Percentiles rank a stretch among this genome's conserved stretches.
Conservation (phyloP, 2,888 invertebrate genomes). For the Poecilobothrus nobilitatus region DNA sequence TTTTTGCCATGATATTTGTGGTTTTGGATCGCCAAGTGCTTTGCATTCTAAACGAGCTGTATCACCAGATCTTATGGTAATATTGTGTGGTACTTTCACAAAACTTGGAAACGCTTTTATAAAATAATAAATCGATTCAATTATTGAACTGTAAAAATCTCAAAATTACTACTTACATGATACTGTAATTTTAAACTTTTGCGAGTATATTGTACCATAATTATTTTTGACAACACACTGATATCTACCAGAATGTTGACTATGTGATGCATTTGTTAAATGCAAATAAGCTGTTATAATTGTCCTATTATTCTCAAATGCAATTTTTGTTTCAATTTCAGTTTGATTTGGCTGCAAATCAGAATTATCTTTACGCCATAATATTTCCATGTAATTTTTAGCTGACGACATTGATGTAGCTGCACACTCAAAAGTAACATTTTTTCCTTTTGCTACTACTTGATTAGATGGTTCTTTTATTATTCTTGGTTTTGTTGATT, state of each 20-base stretch:
- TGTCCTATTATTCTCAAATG: slow-evolving; percentile 52
- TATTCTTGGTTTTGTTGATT: slow-evolving; percentile 78
- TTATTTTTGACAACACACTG: slow-evolving; percentile 87
- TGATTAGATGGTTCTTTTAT: slow-evolving; percentile 72
- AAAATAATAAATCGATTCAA: slow-evolving; percentile 18
- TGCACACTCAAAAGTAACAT: slow-evolving; percentile 71
- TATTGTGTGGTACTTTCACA: slow-evolving; percentile 72
- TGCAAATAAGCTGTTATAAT: slow-evolving; percentile 64
- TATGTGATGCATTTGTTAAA: slow-evolving; percentile 60
- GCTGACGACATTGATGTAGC: slow-evolving; percentile 71
- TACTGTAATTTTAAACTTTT: slow-evolving; percentile 76
- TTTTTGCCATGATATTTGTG: slow-evolving; percentile 84
- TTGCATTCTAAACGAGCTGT: slow-evolving; percentile 85
- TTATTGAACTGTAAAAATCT: neutral
- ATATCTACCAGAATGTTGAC: slow-evolving; percentile 78
- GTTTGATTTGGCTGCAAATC: slow-evolving; percentile 42
- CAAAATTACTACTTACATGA: slow-evolving; percentile 51
- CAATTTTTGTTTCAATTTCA: slow-evolving; percentile 32
- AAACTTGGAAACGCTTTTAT: slow-evolving; percentile 73
- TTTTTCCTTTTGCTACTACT: slow-evolving; percentile 79
- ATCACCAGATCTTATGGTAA: slow-evolving; percentile 75
- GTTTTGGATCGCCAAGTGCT: slow-evolving; percentile 78
- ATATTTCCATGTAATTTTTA: slow-evolving; percentile 64
- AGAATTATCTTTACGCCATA: slow-evolving; percentile 82
- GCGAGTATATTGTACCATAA: slow-evolving; percentile 83